A percentile compares a stretch with the other conserved stretches of the same genome.
Evolutionary conservation across 2,797 vertebrate genomes (phyloP).

Genomic region (Peromyscus attwateri): DNA sequence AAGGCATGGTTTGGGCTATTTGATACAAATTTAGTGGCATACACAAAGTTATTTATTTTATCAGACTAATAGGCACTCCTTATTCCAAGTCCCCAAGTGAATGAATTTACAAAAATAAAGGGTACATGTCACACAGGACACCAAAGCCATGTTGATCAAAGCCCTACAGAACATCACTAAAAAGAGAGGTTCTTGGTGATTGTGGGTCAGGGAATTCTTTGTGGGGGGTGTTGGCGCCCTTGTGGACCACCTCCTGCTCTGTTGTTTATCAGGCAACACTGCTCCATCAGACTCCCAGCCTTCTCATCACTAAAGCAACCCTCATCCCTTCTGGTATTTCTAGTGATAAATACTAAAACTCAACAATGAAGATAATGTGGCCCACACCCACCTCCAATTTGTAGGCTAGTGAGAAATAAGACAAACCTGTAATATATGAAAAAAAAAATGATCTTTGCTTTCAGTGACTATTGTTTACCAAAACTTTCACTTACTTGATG

Average conservation of each 20-base stretch:
- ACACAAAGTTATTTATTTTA: not conserved
- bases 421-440: not conserved
- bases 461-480: not conserved
- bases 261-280: not conserved
- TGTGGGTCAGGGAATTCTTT: not conserved
- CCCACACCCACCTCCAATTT: not conserved
- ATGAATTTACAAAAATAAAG: not conserved
- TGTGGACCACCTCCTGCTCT: not conserved
- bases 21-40: not conserved
- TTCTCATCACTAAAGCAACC: not conserved
- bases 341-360: not conserved
- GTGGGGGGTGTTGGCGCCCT: not conserved
- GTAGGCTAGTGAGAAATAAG: not conserved
- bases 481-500: not conserved
- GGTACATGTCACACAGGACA: fast-evolving
- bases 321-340: not conserved
- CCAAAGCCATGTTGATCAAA: not conserved
- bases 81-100: not conserved
- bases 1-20: not conserved
- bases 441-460: not conserved
- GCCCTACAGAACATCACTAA: not conserved
- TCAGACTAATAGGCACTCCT: too few species aligned
- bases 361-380: not conserved
- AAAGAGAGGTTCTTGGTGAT: not conserved
- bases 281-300: not conserved